Evolutionary conservation across 2,888 invertebrate genomes (phyloP).

Genomic region (Ypsolopha sequella): DNA sequence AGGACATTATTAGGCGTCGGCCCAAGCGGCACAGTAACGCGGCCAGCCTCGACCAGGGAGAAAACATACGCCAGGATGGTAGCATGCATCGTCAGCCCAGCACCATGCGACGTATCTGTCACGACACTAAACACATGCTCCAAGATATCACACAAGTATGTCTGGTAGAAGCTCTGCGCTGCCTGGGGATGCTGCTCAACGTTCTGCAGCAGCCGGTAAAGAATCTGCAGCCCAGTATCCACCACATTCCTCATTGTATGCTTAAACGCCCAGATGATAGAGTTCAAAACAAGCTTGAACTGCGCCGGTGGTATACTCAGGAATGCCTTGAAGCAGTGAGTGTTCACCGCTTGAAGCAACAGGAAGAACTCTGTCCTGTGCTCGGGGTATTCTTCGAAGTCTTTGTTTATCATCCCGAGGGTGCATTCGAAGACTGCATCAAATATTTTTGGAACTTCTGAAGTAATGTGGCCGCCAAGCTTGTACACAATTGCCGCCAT

Average conservation of each 20-base stretch:
- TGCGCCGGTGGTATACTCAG: constrained; percentile 96
- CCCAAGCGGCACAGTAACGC: constrained; percentile 89
- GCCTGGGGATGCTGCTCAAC: constrained; percentile 89
- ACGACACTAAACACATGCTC: constrained; percentile 99
- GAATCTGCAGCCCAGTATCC: constrained; percentile 92
- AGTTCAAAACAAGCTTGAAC: constrained; percentile 97
- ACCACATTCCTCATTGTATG: constrained; percentile 99
- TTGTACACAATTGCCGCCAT: constrained; percentile 97
- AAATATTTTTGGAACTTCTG: constrained; percentile 97
- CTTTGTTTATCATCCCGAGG: constrained; percentile 99
- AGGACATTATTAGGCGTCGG: constrained; percentile 83
- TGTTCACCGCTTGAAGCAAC: constrained; percentile 91
- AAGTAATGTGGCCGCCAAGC: constrained; percentile 89
- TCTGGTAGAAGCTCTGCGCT: constrained; percentile 98
- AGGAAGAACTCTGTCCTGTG: constrained; percentile 98
- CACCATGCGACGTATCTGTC: constrained; percentile 97
- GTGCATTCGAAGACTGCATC: constrained; percentile 99
- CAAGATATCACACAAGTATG: constrained; percentile 96
- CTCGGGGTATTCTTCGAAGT: constrained; percentile 99
- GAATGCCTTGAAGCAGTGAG: constrained; percentile 96
- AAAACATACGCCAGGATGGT: constrained; percentile 98
- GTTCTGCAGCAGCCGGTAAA: constrained; percentile 91
- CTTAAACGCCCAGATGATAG: constrained; percentile 99
- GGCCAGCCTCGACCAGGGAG: constrained; percentile 90
- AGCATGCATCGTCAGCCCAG: constrained; percentile 96